phyloP scores from a whole-genome alignment of 2,113 vertebrate species.

The Ciconia stormi region DNA sequence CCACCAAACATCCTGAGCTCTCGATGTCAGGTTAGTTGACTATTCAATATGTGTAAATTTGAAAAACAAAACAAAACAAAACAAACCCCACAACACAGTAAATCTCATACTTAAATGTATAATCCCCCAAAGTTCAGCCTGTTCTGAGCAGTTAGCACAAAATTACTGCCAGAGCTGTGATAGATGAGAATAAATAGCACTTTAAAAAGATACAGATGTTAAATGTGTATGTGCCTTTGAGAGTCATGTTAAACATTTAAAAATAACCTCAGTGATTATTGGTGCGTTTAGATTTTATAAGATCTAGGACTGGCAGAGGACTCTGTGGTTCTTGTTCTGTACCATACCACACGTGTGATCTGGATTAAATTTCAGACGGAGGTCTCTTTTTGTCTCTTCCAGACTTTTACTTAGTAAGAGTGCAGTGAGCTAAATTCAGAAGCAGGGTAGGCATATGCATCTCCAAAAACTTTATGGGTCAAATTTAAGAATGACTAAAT shows the following conservation, averaged over 20 bases:
- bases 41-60: conserved; percentile 2
- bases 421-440: background rate
- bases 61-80: background rate
- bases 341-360: background rate
- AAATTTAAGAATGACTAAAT: background rate
- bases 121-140: background rate
- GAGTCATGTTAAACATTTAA: conserved; percentile 37
- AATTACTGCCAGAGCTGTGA: conserved; percentile 42
- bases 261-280: conserved; percentile 23
- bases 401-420: background rate
- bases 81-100: background rate
- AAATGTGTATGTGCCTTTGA: background rate
- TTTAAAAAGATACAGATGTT: conserved; percentile 60
- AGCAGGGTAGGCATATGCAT: background rate
- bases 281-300: conserved; percentile 2
- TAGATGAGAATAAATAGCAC: conserved; percentile 29
- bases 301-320: background rate
- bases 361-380: background rate
- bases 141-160: conserved; percentile 52
- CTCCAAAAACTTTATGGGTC: background rate
- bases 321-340: background rate
- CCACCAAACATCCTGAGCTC: background rate
- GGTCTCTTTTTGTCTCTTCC: background rate
- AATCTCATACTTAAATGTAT: conserved; percentile 19
- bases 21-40: conserved; percentile 44